phyloP scores from a whole-genome alignment of 2,113 vertebrate species.

The Perccottus glenii region DNA sequence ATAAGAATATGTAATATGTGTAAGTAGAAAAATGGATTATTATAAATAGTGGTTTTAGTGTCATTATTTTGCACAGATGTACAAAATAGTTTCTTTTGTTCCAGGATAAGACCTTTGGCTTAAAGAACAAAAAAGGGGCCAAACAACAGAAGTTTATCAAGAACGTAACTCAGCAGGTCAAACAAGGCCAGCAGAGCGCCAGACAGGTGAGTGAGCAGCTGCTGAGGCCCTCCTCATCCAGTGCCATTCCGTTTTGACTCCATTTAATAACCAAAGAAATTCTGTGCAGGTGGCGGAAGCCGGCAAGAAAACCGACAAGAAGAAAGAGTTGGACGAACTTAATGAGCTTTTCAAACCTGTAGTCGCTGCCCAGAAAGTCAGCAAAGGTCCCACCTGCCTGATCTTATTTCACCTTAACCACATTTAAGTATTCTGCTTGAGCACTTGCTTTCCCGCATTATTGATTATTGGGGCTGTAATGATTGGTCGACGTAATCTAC shows the following conservation, averaged over 20 bases:
- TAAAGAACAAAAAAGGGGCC: constrained; percentile 98
- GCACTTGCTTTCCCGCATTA: neutral
- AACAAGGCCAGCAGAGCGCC: constrained; percentile 89
- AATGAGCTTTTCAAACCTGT: constrained; percentile 98
- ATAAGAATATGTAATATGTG: too few species aligned
- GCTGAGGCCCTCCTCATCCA: neutral
- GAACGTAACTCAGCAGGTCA: constrained; percentile 96
- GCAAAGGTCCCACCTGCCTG: constrained; percentile 85
- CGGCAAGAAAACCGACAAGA: constrained; percentile 91
- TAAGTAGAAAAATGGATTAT: neutral
- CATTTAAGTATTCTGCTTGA: neutral
- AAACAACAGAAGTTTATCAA: constrained; percentile 99
- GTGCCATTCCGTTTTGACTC: too few species aligned
- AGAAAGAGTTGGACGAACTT: constrained; percentile 94
- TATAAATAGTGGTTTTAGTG: neutral
- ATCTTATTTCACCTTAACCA: too few species aligned
- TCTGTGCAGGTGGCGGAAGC: constrained; percentile 61
- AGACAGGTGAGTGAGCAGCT: constrained; percentile 77
- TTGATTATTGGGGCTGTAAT: too few species aligned
- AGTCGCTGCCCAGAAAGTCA: constrained; percentile 95
- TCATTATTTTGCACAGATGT: too few species aligned
- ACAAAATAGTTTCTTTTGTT: too few species aligned
- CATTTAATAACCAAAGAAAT: too few species aligned
- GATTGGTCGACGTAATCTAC: too few species aligned
- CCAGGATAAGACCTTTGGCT: constrained; percentile 97